These are phyloP conservation scores for Drosophila ananassae DNA, from an alignment of 1,140 invertebrate species.

Conservation along the genomic window DNA sequence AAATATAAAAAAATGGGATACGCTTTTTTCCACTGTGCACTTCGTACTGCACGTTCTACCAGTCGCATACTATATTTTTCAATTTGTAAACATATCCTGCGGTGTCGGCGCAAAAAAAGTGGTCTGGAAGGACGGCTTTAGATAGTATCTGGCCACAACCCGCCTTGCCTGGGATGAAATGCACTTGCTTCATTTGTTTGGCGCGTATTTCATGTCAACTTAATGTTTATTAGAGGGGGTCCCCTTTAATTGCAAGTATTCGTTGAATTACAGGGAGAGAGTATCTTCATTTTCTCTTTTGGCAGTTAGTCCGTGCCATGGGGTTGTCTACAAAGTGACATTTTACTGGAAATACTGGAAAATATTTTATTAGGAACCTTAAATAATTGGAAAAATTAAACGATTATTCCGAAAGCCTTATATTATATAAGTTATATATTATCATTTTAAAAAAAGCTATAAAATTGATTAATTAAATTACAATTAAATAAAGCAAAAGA, in stretches of 20 bases:
- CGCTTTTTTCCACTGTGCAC: slow-evolving; percentile 32
- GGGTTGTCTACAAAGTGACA: too few relatives aligned
- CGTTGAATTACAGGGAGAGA: not conserved
- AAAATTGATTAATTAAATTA: too few relatives aligned
- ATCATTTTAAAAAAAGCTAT: too few relatives aligned
- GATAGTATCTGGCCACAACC: slow-evolving; percentile 59
- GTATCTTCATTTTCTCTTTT: not conserved
- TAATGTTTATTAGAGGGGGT: slow-evolving; percentile 79
- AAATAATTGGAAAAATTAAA: too few relatives aligned
- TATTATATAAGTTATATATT: too few relatives aligned
- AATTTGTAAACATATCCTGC: slow-evolving; percentile 82
- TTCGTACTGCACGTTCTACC: slow-evolving; percentile 52
- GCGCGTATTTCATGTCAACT: slow-evolving; percentile 79
- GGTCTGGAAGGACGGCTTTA: slow-evolving; percentile 54
- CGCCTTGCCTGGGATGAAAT: slow-evolving; percentile 47
- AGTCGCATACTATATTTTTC: slow-evolving; percentile 78
- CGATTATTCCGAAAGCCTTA: too few relatives aligned
- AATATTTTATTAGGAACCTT: too few relatives aligned
- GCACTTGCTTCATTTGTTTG: slow-evolving; percentile 81
- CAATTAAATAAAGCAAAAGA: too few relatives aligned
- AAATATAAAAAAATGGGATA: too few relatives aligned
- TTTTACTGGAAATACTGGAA: too few relatives aligned
- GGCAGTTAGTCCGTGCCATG: not conserved
- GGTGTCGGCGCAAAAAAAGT: slow-evolving; percentile 65
- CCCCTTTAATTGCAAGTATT: slow-evolving; percentile 53